A percentile compares a stretch with the other conserved stretches of the same genome.
phyloP scores from a whole-genome alignment of 2,797 vertebrate species.

The Sebastolobus altivelis region DNA sequence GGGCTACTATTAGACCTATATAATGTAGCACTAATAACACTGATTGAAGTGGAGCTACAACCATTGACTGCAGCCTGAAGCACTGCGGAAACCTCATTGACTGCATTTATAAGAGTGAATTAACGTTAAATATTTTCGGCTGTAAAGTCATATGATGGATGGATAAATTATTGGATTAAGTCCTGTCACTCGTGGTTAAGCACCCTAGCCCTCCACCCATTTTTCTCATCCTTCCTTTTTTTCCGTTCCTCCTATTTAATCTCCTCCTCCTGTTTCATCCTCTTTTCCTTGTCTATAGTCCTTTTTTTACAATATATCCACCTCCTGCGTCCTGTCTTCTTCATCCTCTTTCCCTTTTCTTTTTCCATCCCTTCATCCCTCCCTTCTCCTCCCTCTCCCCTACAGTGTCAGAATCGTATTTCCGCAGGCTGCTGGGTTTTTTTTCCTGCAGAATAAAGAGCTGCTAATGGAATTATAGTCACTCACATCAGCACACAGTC shows the following conservation, averaged over 20 bases:
- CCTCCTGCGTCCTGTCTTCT: not conserved
- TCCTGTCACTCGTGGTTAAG: constrained; percentile 44
- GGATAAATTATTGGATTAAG: constrained; percentile 48
- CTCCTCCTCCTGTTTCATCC: not conserved
- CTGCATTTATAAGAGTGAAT: constrained; percentile 26
- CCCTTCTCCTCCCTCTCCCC: constrained; percentile 19
- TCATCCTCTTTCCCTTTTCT: constrained; percentile 21
- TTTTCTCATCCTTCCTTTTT: constrained; percentile 3
- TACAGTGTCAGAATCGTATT: constrained; percentile 46
- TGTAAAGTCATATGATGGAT: constrained; percentile 39
- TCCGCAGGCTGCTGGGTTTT: constrained; percentile 1
- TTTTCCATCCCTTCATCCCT: constrained; percentile 16
- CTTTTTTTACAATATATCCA: not conserved
- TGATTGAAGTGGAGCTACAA: not conserved
- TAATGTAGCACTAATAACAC: not conserved
- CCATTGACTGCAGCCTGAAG: constrained; percentile 6
- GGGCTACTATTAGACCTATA: not conserved
- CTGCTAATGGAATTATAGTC: constrained; percentile 67
- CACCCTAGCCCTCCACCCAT: not conserved
- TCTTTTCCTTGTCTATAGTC: not conserved
- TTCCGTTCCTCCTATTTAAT: not conserved
- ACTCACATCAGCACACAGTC: constrained; percentile 28
- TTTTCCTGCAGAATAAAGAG: constrained; percentile 35
- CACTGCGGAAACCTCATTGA: not conserved
- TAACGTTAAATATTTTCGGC: constrained; percentile 31